Conservation (phyloP, 2,888 invertebrate species). For the Belgica antarctica region DNA sequence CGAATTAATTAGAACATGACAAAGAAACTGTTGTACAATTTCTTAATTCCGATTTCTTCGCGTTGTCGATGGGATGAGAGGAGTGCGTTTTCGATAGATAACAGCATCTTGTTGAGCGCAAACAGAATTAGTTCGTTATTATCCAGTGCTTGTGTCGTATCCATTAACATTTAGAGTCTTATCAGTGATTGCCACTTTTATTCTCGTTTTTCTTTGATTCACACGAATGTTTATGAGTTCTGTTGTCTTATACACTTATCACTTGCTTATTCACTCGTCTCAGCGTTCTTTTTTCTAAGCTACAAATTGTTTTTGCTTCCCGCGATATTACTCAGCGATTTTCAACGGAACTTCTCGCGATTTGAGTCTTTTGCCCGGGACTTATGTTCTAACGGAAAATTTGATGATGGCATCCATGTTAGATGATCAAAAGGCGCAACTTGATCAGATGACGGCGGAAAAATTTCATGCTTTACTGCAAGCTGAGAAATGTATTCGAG, state of each 20-base stretch:
- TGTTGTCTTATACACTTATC: neutral
- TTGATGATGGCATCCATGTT: slow-evolving; percentile 13
- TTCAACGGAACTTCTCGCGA: too few species aligned
- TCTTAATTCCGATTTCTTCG: slow-evolving; percentile 81
- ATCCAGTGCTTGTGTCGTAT: neutral
- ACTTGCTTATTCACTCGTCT: neutral
- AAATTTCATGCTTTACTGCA: slow-evolving; percentile 33
- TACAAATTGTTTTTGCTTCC: neutral
- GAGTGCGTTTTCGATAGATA: slow-evolving; percentile 70
- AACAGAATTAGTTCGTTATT: slow-evolving; percentile 43
- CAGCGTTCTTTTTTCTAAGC: neutral
- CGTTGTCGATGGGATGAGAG: slow-evolving; percentile 78
- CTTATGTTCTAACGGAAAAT: slow-evolving; percentile 31
- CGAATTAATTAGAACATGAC: slow-evolving; percentile 70
- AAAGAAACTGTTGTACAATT: slow-evolving; percentile 83
- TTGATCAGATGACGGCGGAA: neutral
- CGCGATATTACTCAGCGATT: too few species aligned
- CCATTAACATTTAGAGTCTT: slow-evolving; percentile 23
- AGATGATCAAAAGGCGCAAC: slow-evolving; percentile 24
- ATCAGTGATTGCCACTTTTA: slow-evolving; percentile 30
- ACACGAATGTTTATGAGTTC: neutral
- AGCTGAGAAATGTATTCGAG: neutral
- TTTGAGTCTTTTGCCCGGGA: neutral
- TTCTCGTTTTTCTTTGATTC: neutral
- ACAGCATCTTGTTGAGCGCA: slow-evolving; percentile 63